A percentile compares a stretch with the other conserved stretches of the same genome.
Conservation (phyloP, 2,797 vertebrate species). For the Clarias platycephalus region DNA sequence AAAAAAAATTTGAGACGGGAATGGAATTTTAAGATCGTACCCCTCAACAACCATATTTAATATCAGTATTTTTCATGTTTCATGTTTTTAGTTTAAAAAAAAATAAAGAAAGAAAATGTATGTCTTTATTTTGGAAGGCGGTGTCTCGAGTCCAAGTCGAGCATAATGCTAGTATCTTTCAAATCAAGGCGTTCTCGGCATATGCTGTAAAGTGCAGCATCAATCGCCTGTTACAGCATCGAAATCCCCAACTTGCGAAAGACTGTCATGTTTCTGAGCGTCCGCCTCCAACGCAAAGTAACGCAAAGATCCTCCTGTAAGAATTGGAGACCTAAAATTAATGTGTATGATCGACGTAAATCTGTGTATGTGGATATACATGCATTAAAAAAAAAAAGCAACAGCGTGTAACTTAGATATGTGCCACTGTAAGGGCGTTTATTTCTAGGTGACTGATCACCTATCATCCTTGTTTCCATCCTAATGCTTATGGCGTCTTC, state of each 20-base stretch:
- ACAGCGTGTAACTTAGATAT: not conserved
- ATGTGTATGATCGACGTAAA: not conserved
- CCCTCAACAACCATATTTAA: not conserved
- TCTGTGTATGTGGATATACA: not conserved
- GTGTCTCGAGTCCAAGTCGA: not conserved
- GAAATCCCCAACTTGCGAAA: not conserved
- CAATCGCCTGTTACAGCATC: slow-evolving; percentile 3
- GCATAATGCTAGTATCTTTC: slow-evolving; percentile 22
- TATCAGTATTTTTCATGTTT: too few species aligned
- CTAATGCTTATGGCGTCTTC: not conserved
- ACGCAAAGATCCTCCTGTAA: not conserved
- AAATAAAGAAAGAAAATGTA: not conserved
- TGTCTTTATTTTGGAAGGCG: not conserved
- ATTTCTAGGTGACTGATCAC: not conserved
- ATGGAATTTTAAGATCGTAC: too few species aligned
- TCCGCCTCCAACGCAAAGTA: not conserved
- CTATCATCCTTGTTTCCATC: not conserved
- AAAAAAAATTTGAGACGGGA: too few species aligned
- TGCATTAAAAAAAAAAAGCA: not conserved
- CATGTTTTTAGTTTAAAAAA: too few species aligned
- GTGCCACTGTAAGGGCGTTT: not conserved
- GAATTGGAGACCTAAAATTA: not conserved
- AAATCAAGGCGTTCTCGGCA: not conserved
- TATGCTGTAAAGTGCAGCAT: not conserved
- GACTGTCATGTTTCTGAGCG: not conserved